These are phyloP conservation scores for Barbus barbus DNA, from an alignment of 2,113 vertebrate genomes.

Conservation along the genomic window DNA sequence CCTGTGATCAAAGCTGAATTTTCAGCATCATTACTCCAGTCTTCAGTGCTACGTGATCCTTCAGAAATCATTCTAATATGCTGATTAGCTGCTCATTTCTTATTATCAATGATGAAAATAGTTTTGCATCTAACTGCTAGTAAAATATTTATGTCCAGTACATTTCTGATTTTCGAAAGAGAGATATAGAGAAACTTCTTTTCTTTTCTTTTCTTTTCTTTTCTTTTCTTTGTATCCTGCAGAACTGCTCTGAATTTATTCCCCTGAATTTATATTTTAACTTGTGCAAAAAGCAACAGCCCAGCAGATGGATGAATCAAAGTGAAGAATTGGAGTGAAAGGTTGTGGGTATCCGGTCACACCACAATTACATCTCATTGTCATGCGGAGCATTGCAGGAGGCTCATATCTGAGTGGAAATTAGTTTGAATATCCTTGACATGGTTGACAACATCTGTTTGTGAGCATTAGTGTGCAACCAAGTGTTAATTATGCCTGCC, in stretches of 20 bases:
- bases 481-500: conserved; percentile 73
- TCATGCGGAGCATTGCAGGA: background rate
- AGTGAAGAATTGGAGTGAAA: background rate
- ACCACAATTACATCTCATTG: background rate
- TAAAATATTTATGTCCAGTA: background rate
- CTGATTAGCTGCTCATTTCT: background rate
- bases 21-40: background rate
- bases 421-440: conserved; percentile 58
- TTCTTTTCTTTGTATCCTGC: background rate
- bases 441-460: conserved; percentile 69
- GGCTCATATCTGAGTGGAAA: conserved; percentile 43
- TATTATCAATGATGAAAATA: background rate
- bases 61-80: background rate
- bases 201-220: no score
- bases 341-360: conserved; percentile 3
- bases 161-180: background rate
- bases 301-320: background rate
- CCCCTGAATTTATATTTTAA: background rate
- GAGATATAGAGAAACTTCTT: background rate
- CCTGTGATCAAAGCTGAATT: background rate
- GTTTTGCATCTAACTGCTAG: background rate
- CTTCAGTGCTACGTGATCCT: background rate
- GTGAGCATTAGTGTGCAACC: conserved; percentile 60
- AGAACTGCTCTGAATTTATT: background rate
- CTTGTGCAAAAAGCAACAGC: background rate